These are phyloP conservation scores for Erynnis tages DNA, from an alignment of 2,888 invertebrate genomes.

Conservation along the genomic window DNA sequence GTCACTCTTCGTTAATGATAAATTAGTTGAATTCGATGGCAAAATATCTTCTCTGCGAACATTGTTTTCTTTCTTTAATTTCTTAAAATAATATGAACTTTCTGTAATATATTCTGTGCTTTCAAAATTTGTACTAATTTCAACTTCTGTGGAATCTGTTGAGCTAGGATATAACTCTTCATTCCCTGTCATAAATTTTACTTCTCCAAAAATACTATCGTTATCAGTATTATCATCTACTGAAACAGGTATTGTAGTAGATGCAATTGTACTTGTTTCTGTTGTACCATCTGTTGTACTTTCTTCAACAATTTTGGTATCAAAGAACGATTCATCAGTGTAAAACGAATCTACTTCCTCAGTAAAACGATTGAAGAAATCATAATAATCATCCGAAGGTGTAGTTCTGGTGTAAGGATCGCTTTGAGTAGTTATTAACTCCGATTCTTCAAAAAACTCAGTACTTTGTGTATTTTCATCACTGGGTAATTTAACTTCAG, in stretches of 20 bases:
- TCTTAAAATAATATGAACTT: conserved; percentile 11
- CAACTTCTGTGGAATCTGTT: neutral
- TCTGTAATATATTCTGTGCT: conserved; percentile 2
- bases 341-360: neutral
- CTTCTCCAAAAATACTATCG: neutral
- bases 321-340: neutral
- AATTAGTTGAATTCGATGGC: neutral
- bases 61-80: conserved; percentile 7
- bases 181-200: neutral
- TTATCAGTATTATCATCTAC: neutral
- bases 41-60: neutral
- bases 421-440: neutral
- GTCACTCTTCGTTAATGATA: neutral
- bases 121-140: conserved; percentile 1
- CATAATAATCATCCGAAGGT: neutral
- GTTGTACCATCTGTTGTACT: conserved; percentile 1
- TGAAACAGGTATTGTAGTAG: neutral
- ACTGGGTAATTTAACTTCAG: neutral
- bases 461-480: neutral
- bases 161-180: conserved; percentile 1
- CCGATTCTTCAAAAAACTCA: neutral
- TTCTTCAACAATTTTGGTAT: neutral
- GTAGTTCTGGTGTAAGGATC: neutral
- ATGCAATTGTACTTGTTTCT: neutral
- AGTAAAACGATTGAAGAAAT: neutral